phyloP scores from a whole-genome alignment of 1,140 invertebrate species.

The Pseudomyrmex sp. region DNA sequence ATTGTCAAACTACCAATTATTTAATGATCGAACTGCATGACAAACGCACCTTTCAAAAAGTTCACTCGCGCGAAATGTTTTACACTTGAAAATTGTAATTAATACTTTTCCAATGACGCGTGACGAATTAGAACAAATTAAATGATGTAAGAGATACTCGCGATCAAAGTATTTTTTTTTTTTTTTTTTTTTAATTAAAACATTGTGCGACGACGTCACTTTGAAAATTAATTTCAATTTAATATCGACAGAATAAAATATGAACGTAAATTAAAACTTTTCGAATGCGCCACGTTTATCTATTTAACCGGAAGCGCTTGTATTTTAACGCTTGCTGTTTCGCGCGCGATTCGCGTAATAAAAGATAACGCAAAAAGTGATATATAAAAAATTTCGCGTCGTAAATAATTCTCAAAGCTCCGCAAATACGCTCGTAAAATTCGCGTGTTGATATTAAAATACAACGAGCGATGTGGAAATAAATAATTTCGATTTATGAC shows the following conservation, averaged over 20 bases:
- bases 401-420: slow-evolving; percentile 14
- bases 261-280: neutral
- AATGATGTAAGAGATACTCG: slow-evolving; percentile 3
- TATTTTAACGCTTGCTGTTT: neutral
- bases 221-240: slow-evolving; percentile 27
- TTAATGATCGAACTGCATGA: too few species aligned
- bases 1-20: too few species aligned
- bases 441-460: neutral
- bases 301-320: too few species aligned
- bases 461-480: too few species aligned
- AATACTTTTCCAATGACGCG: slow-evolving; percentile 56
- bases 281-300: too few species aligned
- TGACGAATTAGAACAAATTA: slow-evolving; percentile 63
- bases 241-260: slow-evolving; percentile 1
- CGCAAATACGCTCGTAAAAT: neutral
- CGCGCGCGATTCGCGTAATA: neutral
- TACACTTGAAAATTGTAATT: neutral
- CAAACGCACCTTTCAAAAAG: neutral
- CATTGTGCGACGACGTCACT: neutral
- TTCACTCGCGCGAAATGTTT: neutral
- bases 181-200: slow-evolving; percentile 51
- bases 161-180: slow-evolving; percentile 57
- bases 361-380: neutral
- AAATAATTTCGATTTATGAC: neutral
- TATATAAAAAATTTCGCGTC: neutral